phyloP scores from a whole-genome alignment of 2,888 invertebrate genomes.

The Drosophila mimetica region DNA sequence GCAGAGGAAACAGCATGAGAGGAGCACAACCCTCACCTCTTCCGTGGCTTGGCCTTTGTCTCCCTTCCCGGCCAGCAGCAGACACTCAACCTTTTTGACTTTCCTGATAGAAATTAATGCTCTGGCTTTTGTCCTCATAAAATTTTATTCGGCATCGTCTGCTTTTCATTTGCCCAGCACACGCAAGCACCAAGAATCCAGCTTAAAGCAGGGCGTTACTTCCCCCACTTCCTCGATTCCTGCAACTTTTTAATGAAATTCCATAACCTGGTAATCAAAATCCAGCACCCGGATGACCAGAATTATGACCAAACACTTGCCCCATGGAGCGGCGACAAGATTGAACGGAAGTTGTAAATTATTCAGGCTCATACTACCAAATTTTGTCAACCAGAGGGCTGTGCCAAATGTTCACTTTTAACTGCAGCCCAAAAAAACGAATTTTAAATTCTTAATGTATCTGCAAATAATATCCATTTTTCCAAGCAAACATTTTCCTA shows the following conservation, averaged over 20 bases:
- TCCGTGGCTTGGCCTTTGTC: conserved; percentile 49
- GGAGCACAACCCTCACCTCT: conserved; percentile 21
- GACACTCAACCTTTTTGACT: conserved; percentile 66
- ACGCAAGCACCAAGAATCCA: conserved; percentile 53
- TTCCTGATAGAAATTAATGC: conserved; percentile 56
- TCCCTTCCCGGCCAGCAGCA: conserved; percentile 27
- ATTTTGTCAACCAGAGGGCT: background rate
- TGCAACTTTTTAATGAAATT: conserved; percentile 69
- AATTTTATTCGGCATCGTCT: conserved; percentile 65
- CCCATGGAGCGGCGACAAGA: conserved; percentile 40
- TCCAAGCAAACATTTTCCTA: too few species aligned
- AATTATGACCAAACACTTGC: conserved; percentile 65
- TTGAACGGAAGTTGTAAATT: conserved; percentile 38
- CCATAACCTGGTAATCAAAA: conserved; percentile 64
- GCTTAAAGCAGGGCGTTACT: conserved; percentile 37
- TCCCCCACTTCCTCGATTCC: conserved; percentile 6
- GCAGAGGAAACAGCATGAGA: conserved; percentile 12
- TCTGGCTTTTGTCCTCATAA: conserved; percentile 62
- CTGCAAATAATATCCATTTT: too few species aligned
- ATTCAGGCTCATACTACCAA: conserved; percentile 14
- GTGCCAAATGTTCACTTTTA: background rate
- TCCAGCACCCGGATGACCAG: conserved; percentile 55
- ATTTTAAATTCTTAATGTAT: too few species aligned
- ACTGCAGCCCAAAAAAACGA: background rate
- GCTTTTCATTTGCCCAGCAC: conserved; percentile 66